These are phyloP conservation scores for Aphis craccivora DNA, from an alignment of 1,140 invertebrate genomes.

Conservation along the genomic window DNA sequence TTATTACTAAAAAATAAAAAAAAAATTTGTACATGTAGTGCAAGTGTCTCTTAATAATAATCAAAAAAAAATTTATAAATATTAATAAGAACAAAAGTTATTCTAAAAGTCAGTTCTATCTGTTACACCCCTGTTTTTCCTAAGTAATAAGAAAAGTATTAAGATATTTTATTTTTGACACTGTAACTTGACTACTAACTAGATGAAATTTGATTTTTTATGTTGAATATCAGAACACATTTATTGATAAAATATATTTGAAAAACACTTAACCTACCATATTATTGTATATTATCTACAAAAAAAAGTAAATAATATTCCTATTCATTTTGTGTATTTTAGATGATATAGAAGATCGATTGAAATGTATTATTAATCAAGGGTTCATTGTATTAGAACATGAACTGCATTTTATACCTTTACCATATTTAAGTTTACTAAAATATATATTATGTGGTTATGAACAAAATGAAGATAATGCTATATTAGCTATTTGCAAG, in stretches of 20 bases:
- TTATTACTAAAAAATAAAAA: too few relatives aligned
- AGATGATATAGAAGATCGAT: conserved; percentile 47
- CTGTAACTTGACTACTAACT: neutral
- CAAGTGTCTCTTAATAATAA: too few relatives aligned
- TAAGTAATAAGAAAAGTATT: neutral
- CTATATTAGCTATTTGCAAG: conserved; percentile 35
- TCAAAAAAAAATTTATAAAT: too few relatives aligned
- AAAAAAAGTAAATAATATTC: neutral
- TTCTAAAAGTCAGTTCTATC: too few relatives aligned
- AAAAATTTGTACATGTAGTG: too few relatives aligned
- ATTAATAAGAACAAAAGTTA: too few relatives aligned
- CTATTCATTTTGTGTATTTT: conserved; percentile 11
- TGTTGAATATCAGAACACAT: neutral
- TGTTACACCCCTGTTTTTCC: too few relatives aligned
- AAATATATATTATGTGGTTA: conserved; percentile 36
- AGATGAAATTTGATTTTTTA: neutral
- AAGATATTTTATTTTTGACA: neutral
- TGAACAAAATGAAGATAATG: conserved; percentile 51
- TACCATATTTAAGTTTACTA: conserved; percentile 35
- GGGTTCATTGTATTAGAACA: conserved; percentile 12
- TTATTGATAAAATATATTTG: neutral
- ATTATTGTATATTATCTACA: neutral
- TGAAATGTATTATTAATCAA: conserved; percentile 7
- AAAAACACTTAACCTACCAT: too few relatives aligned
- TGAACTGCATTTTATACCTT: conserved; percentile 43